phyloP scores from a whole-genome alignment of 2,797 vertebrate species.

The Scleropages formosus region DNA sequence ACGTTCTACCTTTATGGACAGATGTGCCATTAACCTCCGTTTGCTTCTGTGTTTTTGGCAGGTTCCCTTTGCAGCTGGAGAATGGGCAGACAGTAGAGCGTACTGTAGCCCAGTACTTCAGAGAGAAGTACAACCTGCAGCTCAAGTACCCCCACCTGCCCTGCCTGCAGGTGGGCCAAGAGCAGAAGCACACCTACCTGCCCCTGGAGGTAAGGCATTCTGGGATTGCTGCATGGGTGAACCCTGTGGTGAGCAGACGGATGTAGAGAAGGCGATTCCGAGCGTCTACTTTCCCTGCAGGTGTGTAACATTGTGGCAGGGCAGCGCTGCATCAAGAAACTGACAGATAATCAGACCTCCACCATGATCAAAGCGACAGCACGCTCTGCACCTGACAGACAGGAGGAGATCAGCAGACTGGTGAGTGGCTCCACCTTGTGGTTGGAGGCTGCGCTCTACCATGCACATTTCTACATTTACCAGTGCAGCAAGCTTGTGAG shows the following conservation, averaged over 20 bases:
- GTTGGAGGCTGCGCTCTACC: background rate
- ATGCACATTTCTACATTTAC: background rate
- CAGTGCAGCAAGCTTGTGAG: too few relatives aligned
- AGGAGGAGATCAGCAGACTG: conserved; percentile 96
- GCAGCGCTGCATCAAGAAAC: conserved; percentile 96
- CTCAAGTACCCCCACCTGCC: conserved; percentile 97
- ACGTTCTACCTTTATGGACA: background rate
- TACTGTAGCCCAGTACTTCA: conserved; percentile 98
- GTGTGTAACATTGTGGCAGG: conserved; percentile 98
- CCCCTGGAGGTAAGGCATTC: conserved; percentile 87
- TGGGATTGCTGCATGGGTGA: background rate
- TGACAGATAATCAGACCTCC: conserved; percentile 98
- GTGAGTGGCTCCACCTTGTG: conserved; percentile 68
- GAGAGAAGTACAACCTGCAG: conserved; percentile 97
- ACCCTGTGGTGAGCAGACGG: background rate
- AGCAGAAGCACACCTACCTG: conserved; percentile 98
- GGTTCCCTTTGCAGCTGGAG: conserved; percentile 96
- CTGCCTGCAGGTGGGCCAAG: conserved; percentile 98
- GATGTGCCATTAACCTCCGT: too few relatives aligned
- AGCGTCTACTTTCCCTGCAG: conserved; percentile 53
- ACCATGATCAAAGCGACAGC: conserved; percentile 99
- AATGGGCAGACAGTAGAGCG: conserved; percentile 98
- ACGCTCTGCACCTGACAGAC: conserved; percentile 91
- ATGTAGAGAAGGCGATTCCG: background rate
- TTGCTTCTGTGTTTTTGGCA: conserved; percentile 49